Conservation (phyloP, 2,113 vertebrate genomes). For the Emydura subglobosa region DNA sequence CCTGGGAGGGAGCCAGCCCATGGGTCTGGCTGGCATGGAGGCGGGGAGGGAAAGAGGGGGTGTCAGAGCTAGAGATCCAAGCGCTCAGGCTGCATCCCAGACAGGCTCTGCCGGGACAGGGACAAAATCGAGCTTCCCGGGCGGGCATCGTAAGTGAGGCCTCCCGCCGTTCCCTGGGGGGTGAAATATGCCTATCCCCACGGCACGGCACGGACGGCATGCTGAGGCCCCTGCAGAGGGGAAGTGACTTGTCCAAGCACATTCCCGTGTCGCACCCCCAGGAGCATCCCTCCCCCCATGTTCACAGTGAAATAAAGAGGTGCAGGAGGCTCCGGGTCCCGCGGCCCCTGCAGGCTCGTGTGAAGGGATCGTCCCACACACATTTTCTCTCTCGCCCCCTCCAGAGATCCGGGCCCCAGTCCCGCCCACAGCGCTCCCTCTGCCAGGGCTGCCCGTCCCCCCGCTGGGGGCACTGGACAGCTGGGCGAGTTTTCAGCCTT, state of each 20-base stretch:
- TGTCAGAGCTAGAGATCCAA: neutral
- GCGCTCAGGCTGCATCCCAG: neutral
- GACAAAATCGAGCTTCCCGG: neutral
- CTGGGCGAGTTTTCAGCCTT: conserved; percentile 62
- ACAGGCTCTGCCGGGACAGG: too few relatives aligned
- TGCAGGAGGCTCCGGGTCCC: neutral
- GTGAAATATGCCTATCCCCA: neutral
- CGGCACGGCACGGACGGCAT: neutral
- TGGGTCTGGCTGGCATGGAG: neutral
- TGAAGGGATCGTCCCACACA: neutral
- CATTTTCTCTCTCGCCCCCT: neutral
- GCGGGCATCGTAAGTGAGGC: neutral
- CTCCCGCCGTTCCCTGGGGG: neutral
- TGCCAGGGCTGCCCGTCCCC: neutral
- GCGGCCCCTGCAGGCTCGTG: fast-evolving
- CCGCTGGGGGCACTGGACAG: conserved; percentile 8
- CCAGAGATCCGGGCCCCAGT: neutral
- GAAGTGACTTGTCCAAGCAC: neutral
- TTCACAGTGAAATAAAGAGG: neutral
- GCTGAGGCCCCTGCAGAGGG: neutral
- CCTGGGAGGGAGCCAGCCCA: neutral
- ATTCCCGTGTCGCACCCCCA: neutral
- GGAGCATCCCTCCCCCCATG: neutral
- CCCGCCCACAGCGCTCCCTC: neutral
- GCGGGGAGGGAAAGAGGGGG: neutral